Evolutionary conservation across 1,140 invertebrate genomes (phyloP).

Genomic region (Nomia melanderi): DNA sequence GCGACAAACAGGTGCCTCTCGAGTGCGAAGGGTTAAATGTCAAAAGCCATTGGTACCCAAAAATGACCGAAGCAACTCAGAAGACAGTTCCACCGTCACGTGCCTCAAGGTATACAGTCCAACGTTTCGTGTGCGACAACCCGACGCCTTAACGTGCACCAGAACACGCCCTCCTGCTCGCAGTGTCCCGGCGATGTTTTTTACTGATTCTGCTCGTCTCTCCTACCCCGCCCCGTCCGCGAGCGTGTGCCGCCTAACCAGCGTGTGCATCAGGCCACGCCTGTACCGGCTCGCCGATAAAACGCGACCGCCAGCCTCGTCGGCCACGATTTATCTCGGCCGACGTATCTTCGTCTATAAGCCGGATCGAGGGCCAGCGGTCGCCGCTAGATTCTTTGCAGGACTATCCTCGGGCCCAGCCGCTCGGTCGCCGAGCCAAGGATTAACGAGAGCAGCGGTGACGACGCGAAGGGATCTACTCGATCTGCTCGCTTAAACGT

Average conservation of each 20-base stretch:
- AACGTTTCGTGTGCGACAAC: no score
- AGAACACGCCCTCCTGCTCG: slow-evolving; percentile 17
- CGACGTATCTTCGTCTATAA: not conserved
- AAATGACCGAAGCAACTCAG: no score
- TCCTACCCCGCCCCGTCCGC: not conserved
- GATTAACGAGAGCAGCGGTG: not conserved
- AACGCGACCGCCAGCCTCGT: not conserved
- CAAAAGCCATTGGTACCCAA: no score
- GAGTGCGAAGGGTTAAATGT: no score
- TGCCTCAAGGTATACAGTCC: no score
- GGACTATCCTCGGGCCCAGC: not conserved
- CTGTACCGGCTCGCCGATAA: not conserved
- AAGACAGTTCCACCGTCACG: no score
- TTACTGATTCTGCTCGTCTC: not conserved
- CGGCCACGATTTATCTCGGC: not conserved
- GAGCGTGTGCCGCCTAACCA: not conserved
- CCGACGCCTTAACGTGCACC: not conserved
- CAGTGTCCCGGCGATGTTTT: not conserved
- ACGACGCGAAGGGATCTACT: not conserved
- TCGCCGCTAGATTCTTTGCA: slow-evolving; percentile 27
- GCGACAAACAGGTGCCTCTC: no score
- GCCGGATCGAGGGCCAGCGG: not conserved
- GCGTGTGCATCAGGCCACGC: no score
- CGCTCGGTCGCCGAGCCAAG: not conserved
- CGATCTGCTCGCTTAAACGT: no score